phyloP scores from a whole-genome alignment of 2,113 vertebrate genomes.

The Pygoscelis antarcticus region DNA sequence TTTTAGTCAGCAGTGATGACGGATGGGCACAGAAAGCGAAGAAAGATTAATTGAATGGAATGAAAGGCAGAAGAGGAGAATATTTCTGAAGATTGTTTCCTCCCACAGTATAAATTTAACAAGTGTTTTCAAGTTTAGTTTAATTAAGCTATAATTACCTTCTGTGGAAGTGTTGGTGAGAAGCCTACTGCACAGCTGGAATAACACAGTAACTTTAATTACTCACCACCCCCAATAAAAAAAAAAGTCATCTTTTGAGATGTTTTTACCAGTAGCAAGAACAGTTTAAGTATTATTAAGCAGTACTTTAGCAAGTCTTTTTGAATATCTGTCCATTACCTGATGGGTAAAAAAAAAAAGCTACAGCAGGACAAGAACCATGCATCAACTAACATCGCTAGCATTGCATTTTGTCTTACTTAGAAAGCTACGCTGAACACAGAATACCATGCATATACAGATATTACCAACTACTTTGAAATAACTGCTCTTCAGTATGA shows the following conservation, averaged over 20 bases:
- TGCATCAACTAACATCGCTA: neutral
- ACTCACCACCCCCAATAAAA: neutral
- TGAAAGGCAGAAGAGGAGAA: neutral
- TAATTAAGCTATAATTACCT: slow-evolving; percentile 51
- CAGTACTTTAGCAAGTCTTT: slow-evolving; percentile 26
- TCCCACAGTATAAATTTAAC: slow-evolving; percentile 49
- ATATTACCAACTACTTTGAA: neutral
- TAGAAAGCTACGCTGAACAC: slow-evolving; percentile 24
- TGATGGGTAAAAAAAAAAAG: neutral
- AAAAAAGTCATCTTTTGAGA: neutral
- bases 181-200: slow-evolving; percentile 35
- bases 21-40: neutral
- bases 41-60: neutral
- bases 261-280: neutral
- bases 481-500: neutral
- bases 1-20: neutral
- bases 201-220: neutral
- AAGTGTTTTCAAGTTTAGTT: slow-evolving; percentile 28
- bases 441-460: slow-evolving; percentile 58
- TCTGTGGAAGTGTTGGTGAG: neutral
- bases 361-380: neutral
- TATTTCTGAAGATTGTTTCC: slow-evolving; percentile 14
- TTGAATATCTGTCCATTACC: neutral
- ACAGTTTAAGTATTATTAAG: neutral
- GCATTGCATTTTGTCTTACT: neutral